phyloP scores from a whole-genome alignment of 2,888 invertebrate genomes.

The Pheosia tremula region DNA sequence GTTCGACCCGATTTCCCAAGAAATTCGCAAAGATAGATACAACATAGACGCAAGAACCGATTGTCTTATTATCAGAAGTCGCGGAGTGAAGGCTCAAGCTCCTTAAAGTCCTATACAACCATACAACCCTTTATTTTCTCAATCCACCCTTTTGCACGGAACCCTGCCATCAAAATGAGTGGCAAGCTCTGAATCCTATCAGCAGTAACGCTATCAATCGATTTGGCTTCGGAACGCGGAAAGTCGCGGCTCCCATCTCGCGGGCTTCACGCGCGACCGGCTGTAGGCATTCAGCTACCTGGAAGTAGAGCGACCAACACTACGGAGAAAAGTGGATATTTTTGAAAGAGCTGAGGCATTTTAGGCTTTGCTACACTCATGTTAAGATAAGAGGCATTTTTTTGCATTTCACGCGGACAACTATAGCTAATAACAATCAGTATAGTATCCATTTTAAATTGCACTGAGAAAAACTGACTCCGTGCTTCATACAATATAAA shows the following conservation, averaged over 20 bases:
- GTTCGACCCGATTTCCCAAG: too few relatives aligned
- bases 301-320: neutral
- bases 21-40: too few relatives aligned
- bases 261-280: neutral
- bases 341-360: too few relatives aligned
- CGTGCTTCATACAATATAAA: too few relatives aligned
- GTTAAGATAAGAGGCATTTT: too few relatives aligned
- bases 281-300: neutral
- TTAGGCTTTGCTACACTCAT: too few relatives aligned
- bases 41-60: too few relatives aligned
- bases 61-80: neutral
- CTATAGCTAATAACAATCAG: too few relatives aligned
- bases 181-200: slow-evolving; percentile 10
- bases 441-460: too few relatives aligned
- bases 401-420: too few relatives aligned
- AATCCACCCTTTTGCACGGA: neutral
- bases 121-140: neutral
- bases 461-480: too few relatives aligned
- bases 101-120: neutral
- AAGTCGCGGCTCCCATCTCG: slow-evolving; percentile 1
- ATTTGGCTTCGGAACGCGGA: slow-evolving; percentile 8
- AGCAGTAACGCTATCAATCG: slow-evolving; percentile 10
- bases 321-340: neutral
- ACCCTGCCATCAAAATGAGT: slow-evolving; percentile 4
- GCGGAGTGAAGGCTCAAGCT: neutral